Percentiles rank a stretch among this genome's conserved stretches.
phyloP scores from a whole-genome alignment of 1,140 invertebrate genomes.

The Nephila pilipes region DNA sequence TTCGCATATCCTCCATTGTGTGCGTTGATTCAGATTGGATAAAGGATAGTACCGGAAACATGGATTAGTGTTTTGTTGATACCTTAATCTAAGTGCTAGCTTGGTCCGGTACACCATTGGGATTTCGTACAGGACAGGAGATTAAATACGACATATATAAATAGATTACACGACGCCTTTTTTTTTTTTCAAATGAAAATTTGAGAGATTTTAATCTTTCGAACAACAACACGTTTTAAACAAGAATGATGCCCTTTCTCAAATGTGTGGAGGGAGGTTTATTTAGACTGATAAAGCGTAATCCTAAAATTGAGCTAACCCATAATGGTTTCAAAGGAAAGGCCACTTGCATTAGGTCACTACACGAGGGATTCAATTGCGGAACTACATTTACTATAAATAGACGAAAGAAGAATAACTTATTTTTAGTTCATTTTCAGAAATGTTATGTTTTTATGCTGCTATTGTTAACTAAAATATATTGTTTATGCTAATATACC shows the following conservation, averaged over 20 bases:
- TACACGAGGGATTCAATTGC: background rate
- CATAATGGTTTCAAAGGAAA: background rate
- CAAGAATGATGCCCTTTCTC: background rate
- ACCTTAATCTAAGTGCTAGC: constrained; percentile 46
- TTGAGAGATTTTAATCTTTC: constrained; percentile 26
- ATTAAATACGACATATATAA: constrained; percentile 43
- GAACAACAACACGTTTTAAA: background rate
- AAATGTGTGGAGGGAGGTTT: background rate
- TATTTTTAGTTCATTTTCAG: background rate
- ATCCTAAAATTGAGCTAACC: background rate
- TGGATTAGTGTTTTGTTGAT: constrained; percentile 67
- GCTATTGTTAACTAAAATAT: constrained; percentile 10
- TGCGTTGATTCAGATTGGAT: constrained; percentile 44
- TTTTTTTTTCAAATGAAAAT: constrained; percentile 32
- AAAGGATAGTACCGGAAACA: constrained; percentile 67
- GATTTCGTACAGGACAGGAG: constrained; percentile 32
- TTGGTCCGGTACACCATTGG: constrained; percentile 39
- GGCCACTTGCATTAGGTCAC: background rate
- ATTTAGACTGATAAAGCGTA: background rate
- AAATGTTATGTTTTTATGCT: background rate
- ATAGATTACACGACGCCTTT: constrained; percentile 32
- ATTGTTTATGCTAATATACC: background rate
- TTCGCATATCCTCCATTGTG: constrained; percentile 67
- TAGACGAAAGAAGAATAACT: background rate
- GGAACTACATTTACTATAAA: background rate